Evolutionary conservation across 2,797 vertebrate genomes (phyloP).

Genomic region (Halcyon chelicuti): DNA sequence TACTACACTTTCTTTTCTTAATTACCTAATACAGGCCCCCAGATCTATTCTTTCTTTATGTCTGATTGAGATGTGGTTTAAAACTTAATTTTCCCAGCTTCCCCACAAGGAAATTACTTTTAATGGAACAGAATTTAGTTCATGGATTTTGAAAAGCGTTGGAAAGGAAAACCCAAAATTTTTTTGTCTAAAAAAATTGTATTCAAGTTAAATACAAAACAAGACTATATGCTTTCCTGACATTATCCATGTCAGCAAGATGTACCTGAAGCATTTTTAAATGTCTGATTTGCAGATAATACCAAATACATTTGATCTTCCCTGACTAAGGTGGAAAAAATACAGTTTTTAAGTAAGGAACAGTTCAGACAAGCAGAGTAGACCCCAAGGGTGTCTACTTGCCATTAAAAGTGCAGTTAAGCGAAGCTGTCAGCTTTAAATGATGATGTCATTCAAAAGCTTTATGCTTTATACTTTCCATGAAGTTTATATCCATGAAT

Average conservation of each 20-base stretch:
- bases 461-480: not conserved
- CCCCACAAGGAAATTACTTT: not conserved
- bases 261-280: not conserved
- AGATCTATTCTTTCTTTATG: not conserved
- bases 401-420: not conserved
- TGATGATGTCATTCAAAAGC: not conserved
- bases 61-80: not conserved
- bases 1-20: not conserved
- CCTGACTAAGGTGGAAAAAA: not conserved
- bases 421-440: not conserved
- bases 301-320: not conserved
- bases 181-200: not conserved
- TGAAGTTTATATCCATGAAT: not conserved
- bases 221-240: not conserved
- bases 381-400: not conserved
- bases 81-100: not conserved
- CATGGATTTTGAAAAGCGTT: not conserved
- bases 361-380: not conserved
- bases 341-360: not conserved
- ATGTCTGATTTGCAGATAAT: not conserved
- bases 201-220: not conserved
- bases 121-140: not conserved
- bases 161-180: not conserved
- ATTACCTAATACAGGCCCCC: not conserved
- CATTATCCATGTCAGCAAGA: not conserved